Evolutionary conservation across 2,888 invertebrate genomes (phyloP), one percentile per base, ranked within the genome.

Genomic region (Drosophila flavopinicola): DNA sequence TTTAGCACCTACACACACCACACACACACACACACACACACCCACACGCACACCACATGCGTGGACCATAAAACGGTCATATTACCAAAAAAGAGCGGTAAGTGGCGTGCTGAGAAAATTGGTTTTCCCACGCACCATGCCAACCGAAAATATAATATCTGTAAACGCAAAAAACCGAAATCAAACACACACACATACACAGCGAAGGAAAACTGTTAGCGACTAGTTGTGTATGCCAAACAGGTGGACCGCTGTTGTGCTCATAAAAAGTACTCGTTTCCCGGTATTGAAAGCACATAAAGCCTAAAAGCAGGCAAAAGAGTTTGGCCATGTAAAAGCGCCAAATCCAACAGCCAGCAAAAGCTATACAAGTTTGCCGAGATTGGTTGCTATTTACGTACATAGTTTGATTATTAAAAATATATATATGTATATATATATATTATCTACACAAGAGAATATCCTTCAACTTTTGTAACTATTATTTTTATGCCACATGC

Each of bases 61-160:
- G 73, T 82, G 72, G 72, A 63, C 66, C 82, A 85, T 83, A 83
- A 85, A 83, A 85, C 72, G 79, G 72, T 73, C 79, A 83, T 80
- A 83, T 85, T 80, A 78, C 80, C 66, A 53, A 64, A 42, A 42
- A 44, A 48, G 54, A 51, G 57, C 54, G 54, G 66, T 67, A 66
- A 74, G 67, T 71, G 78, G 54, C 57, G 51, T 52, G 63, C 75
- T 59, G 60, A 66, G 84, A 69, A 85, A 83, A 85, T 85, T 85
- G 80, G 78, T 85, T 85, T 83, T 78, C 52, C 75, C 76, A 71
- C 85, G 82, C 70, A 75, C 72, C 77, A 66, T 72, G 67, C 73
- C 72, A 71, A 71, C 70, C 51, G 37, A 68, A 71, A 72, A 71
- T 70, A 71, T 72, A 71, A 71, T 71, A 71, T 70, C 66, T 74